A percentile compares a stretch with the other conserved stretches of the same genome.
Conservation (phyloP, 2,888 invertebrate species). For the Drosophila maculinotata region DNA sequence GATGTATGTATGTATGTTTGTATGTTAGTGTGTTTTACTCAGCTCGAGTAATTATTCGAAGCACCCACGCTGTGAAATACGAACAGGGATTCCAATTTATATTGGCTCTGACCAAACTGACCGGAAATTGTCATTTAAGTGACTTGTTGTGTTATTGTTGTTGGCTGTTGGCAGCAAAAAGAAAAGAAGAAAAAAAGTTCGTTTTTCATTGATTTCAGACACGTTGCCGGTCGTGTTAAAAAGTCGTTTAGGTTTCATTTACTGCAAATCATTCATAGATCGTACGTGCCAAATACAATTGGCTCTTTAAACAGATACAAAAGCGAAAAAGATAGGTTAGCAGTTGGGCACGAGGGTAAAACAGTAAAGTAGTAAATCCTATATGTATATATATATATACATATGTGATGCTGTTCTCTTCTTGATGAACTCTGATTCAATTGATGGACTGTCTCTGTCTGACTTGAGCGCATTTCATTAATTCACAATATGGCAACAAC, state of each 20-base stretch:
- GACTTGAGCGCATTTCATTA: constrained; percentile 46
- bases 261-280: constrained; percentile 20
- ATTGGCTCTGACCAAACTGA: constrained; percentile 76
- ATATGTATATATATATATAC: not conserved
- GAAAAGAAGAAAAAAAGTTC: constrained; percentile 11
- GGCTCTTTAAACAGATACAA: constrained; percentile 21
- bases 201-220: constrained; percentile 70
- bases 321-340: not conserved
- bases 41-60: constrained; percentile 68
- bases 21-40: constrained; percentile 29
- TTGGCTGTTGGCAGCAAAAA: constrained; percentile 31
- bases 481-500: constrained; percentile 51
- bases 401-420: constrained; percentile 2
- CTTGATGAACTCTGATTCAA: constrained; percentile 17
- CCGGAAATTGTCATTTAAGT: constrained; percentile 80
- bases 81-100: constrained; percentile 75
- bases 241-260: constrained; percentile 36
- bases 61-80: constrained; percentile 76
- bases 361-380: not conserved
- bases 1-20: not conserved
- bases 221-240: constrained; percentile 65
- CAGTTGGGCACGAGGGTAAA: constrained; percentile 6
- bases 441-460: constrained; percentile 20
- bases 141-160: constrained; percentile 28
- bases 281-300: constrained; percentile 11